Conservation (phyloP, 2,888 invertebrate genomes). For the Galeruca laticollis region DNA sequence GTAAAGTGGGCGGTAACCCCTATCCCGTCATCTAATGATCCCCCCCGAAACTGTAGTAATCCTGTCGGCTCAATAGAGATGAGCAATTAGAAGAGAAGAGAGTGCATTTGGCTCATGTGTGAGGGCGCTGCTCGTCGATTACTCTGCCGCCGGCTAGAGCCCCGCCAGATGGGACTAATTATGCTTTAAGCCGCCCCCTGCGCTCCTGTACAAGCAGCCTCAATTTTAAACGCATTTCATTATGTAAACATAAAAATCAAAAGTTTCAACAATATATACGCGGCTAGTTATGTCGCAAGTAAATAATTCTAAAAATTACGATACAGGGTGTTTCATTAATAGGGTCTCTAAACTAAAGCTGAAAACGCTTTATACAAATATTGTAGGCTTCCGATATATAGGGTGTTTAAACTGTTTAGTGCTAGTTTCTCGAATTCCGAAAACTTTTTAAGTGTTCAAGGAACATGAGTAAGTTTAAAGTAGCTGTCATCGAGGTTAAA, state of each 20-base stretch:
- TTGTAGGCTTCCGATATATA: too few species aligned
- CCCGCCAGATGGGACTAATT: conserved; percentile 68
- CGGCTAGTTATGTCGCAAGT: too few species aligned
- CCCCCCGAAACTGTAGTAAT: conserved; percentile 50
- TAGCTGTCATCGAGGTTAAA: too few species aligned
- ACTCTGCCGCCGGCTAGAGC: conserved; percentile 64
- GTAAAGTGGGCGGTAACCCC: conserved; percentile 2
- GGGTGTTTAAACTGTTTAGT: too few species aligned
- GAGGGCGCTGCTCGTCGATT: conserved; percentile 66
- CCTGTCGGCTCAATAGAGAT: conserved; percentile 63
- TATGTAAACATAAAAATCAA: background rate
- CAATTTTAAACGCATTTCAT: conserved; percentile 8
- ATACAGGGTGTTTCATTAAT: too few species aligned
- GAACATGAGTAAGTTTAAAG: too few species aligned
- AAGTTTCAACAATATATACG: background rate
- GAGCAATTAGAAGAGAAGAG: conserved; percentile 60
- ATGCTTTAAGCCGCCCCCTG: conserved; percentile 65
- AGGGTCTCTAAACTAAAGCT: too few species aligned
- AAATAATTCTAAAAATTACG: too few species aligned
- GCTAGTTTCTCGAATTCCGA: too few species aligned
- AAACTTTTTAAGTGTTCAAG: too few species aligned
- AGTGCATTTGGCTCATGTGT: conserved; percentile 65
- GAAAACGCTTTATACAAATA: too few species aligned
- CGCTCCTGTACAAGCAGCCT: conserved; percentile 5
- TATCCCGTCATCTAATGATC: conserved; percentile 7